These are phyloP conservation scores for Eupithecia exiguata DNA, from an alignment of 2,888 invertebrate species.

Conservation along the genomic window DNA sequence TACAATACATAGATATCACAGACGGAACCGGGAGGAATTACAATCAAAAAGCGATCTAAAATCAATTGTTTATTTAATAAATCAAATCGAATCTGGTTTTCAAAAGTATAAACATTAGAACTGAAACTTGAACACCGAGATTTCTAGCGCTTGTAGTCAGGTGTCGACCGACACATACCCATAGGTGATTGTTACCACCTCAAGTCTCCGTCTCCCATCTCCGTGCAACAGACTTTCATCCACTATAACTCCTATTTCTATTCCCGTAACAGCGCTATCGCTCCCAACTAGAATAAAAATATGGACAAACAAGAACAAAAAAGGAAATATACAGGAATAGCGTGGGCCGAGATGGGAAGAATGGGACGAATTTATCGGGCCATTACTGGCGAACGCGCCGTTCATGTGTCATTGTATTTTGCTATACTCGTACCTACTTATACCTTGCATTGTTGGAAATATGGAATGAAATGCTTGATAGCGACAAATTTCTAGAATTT, in stretches of 20 bases:
- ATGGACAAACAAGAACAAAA: constrained; percentile 51
- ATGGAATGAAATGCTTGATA: constrained; percentile 14
- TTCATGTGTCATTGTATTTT: constrained; percentile 53
- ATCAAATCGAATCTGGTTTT: background rate
- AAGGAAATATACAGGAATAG: constrained; percentile 50
- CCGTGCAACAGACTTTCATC: constrained; percentile 10
- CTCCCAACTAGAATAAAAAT: constrained; percentile 48
- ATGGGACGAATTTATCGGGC: constrained; percentile 58
- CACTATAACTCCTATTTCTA: constrained; percentile 37
- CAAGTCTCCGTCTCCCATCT: background rate
- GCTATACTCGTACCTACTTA: constrained; percentile 19
- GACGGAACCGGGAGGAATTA: background rate
- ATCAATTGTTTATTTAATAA: background rate
- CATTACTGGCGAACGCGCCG: constrained; percentile 52
- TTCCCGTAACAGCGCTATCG: constrained; percentile 39
- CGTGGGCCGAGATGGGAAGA: constrained; percentile 46
- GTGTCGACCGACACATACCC: background rate
- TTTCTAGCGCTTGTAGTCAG: background rate
- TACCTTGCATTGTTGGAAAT: constrained; percentile 29
- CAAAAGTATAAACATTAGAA: background rate
- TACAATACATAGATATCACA: background rate
- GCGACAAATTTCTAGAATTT: constrained; percentile 17
- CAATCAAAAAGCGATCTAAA: background rate
- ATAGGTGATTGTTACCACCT: background rate
- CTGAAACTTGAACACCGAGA: background rate